Conservation (phyloP, 2,797 vertebrate genomes). For the Anas capensis region DNA sequence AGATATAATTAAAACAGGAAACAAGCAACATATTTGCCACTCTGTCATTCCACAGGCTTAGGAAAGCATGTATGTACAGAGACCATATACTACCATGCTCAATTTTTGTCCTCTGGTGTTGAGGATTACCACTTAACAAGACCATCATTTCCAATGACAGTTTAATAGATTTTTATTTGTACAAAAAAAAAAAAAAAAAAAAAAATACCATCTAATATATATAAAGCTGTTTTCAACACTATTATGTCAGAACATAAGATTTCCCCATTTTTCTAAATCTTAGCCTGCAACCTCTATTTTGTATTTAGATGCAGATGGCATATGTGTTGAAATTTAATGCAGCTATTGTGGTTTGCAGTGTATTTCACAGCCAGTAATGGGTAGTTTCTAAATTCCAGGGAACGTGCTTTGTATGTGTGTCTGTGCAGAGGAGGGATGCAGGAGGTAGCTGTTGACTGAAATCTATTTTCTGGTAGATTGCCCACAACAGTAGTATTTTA, state of each 20-base stretch:
- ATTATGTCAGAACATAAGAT: neutral
- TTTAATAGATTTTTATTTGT: neutral
- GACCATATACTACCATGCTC: neutral
- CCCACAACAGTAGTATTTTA: neutral
- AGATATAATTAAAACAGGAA: neutral
- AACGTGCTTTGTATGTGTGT: no score
- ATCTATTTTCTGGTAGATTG: neutral
- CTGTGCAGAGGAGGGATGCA: no score
- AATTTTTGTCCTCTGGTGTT: neutral
- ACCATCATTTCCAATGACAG: neutral
- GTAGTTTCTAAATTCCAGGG: neutral
- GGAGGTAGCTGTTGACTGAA: neutral
- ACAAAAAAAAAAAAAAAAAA: neutral
- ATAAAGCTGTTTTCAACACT: neutral
- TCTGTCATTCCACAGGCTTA: neutral
- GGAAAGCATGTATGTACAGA: neutral
- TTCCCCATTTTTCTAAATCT: neutral
- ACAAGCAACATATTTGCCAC: neutral
- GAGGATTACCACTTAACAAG: neutral
- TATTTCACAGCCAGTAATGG: neutral
- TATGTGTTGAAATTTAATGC: neutral
- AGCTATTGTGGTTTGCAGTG: neutral
- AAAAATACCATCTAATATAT: neutral
- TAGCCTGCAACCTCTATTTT: neutral
- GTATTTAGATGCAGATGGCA: accelerated